Evolutionary conservation across 2,888 invertebrate species (phyloP), one percentile per base, ranked within the genome.

Genomic region (Polyommatus icarus): DNA sequence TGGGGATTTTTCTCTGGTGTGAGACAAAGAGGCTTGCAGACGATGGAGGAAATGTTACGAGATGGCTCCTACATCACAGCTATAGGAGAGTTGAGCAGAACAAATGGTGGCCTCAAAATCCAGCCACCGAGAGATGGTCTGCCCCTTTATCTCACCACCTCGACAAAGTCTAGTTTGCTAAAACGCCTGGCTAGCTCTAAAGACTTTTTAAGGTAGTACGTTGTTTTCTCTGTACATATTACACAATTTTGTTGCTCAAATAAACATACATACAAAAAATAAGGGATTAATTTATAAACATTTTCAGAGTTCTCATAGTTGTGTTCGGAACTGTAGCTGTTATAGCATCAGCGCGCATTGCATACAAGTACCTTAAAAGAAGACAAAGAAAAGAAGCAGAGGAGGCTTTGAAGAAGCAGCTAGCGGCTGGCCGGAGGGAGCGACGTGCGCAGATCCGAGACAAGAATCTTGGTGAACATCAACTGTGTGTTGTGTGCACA

Each of bases 1-100:
- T 97, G 98, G 95, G 98, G 98, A 2, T 97, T 98, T 88, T 96
- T 98, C 85, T 96, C 96, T 82, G 98, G 98, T 24, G 96, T 98
- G 24, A 95, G 97, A 0, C 97, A 97, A 85, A 95, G 97, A 80
- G 98, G 98, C 0, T 91, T 98, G 32, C 98, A 98, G 88, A 97
- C 97, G 7, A 98, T 97, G 76, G 98, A 98, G 87, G 96, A 97
- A 90, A 97, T 98, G 95, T 92, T 98, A 5, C 93, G 97, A 0
- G 97, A 97, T 84, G 98, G 97, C 20, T 96, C 97, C 76, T 95
- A 96, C 81, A 95, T 98, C 72, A 97, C 98, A 0, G 95, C 95
- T 4, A 96, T 98, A 77, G 98, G 98, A 18, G 93, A 98, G 90
- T 90, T 98, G 36, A 95, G 96, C 76, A 85, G 94, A 57, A 94